These are phyloP conservation scores for Aethes cnicana DNA, from an alignment of 2,888 invertebrate species.

Conservation along the genomic window DNA sequence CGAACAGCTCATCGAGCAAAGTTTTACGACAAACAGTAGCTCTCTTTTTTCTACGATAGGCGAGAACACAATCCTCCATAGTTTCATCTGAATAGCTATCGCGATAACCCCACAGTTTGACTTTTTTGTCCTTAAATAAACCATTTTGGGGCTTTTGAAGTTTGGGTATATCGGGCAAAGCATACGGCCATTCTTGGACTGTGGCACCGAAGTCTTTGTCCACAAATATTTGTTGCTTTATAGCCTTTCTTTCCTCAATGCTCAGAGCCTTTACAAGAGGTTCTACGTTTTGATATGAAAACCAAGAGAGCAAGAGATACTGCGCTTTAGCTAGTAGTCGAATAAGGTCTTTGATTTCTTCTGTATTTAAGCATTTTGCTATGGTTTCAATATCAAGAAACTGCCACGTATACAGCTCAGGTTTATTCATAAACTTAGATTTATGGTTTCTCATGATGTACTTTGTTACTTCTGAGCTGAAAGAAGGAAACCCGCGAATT, in stretches of 20 bases:
- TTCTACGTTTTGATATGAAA: conserved; percentile 53
- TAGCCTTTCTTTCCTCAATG: conserved; percentile 40
- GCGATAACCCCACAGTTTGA: no score
- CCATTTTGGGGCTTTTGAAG: conserved; percentile 20
- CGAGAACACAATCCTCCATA: not conserved
- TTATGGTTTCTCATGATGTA: conserved; percentile 50
- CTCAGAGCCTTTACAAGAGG: conserved; percentile 51
- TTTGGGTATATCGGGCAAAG: conserved; percentile 34
- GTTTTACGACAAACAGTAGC: conserved; percentile 31
- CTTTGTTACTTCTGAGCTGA: conserved; percentile 45
- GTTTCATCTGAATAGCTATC: no score
- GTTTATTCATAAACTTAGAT: conserved; percentile 46
- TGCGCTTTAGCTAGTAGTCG: conserved; percentile 49
- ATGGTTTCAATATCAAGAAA: conserved; percentile 50
- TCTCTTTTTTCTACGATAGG: not conserved
- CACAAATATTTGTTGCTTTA: conserved; percentile 54
- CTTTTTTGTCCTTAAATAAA: conserved; percentile 32
- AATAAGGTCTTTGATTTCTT: conserved; percentile 52
- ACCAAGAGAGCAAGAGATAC: conserved; percentile 48
- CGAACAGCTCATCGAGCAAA: conserved; percentile 53
- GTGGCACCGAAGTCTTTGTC: conserved; percentile 45
- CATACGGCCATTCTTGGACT: conserved; percentile 48
- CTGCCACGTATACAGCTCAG: conserved; percentile 51
- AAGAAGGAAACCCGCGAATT: conserved; percentile 27
- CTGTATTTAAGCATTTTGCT: conserved; percentile 44